A percentile compares a stretch with the other conserved stretches of the same genome.
Conservation (phyloP, 2,888 invertebrate genomes). For the Cantharis rustica region DNA sequence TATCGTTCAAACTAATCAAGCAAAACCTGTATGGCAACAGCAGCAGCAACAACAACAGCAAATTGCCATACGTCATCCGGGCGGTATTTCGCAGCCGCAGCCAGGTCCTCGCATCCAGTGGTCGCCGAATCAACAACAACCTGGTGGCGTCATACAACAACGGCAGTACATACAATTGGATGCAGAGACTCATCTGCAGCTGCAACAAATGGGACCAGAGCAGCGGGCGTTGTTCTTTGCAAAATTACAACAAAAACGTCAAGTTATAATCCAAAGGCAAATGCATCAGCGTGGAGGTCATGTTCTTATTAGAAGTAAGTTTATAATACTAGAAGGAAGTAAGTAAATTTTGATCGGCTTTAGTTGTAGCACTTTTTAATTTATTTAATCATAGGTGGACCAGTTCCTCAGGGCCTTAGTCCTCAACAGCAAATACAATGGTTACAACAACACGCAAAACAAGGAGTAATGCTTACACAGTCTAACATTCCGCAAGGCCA, state of each 20-base stretch:
- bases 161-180: conserved; percentile 81
- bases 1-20: conserved; percentile 16
- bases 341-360: too few relatives aligned
- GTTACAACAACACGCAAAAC: conserved; percentile 55
- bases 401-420: conserved; percentile 52
- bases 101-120: conserved; percentile 23
- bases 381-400: conserved; percentile 40
- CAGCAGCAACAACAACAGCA: conserved; percentile 36
- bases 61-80: conserved; percentile 35
- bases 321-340: too few relatives aligned
- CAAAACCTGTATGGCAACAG: conserved; percentile 34
- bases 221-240: conserved; percentile 81
- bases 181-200: conserved; percentile 80
- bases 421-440: conserved; percentile 56
- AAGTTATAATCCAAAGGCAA: conserved; percentile 60
- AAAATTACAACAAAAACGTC: conserved; percentile 71
- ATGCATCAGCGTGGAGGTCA: conserved; percentile 54
- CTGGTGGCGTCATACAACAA: conserved; percentile 51
- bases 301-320: conserved; percentile 50
- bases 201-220: conserved; percentile 80
- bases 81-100: conserved; percentile 29
- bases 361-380: background rate
- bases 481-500: conserved; percentile 45
- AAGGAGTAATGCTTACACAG: conserved; percentile 52
- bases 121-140: conserved; percentile 35